Evolutionary conservation across 2,797 vertebrate species (phyloP).

Genomic region (Eutrigla gurnardus): DNA sequence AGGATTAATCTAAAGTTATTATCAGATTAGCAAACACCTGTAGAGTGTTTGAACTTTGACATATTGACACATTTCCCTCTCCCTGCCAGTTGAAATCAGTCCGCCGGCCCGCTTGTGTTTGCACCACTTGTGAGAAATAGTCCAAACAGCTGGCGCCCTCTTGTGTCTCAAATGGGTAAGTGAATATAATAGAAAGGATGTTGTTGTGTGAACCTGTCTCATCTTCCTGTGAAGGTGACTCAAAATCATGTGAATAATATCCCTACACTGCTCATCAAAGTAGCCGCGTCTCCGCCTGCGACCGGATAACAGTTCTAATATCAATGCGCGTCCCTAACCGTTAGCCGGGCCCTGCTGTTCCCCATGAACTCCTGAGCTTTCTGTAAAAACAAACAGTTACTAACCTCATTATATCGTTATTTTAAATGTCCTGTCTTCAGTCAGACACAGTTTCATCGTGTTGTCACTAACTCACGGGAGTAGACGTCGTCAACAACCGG

Average conservation of each 20-base stretch:
- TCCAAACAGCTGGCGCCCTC: constrained; percentile 65
- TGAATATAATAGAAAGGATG: neutral
- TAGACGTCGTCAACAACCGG: neutral
- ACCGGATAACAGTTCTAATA: constrained; percentile 13
- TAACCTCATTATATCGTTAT: neutral
- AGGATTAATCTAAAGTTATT: neutral
- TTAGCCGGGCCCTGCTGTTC: neutral
- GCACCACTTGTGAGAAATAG: neutral
- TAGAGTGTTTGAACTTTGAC: no score
- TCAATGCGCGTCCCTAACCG: neutral
- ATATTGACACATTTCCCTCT: neutral
- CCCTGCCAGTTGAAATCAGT: neutral
- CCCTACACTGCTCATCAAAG: neutral
- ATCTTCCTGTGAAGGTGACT: no score
- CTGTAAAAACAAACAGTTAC: neutral
- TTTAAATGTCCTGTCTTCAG: neutral
- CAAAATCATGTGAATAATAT: neutral
- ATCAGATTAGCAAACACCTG: constrained; percentile 1
- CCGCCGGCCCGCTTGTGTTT: neutral
- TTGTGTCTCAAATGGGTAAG: constrained; percentile 40
- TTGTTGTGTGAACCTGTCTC: no score
- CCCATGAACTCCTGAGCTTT: neutral
- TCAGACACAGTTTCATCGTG: neutral
- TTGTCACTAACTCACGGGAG: fast-evolving
- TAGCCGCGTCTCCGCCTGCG: neutral